Conservation (phyloP, 2,888 invertebrate genomes). For the Caenorhabditis sp. region DNA sequence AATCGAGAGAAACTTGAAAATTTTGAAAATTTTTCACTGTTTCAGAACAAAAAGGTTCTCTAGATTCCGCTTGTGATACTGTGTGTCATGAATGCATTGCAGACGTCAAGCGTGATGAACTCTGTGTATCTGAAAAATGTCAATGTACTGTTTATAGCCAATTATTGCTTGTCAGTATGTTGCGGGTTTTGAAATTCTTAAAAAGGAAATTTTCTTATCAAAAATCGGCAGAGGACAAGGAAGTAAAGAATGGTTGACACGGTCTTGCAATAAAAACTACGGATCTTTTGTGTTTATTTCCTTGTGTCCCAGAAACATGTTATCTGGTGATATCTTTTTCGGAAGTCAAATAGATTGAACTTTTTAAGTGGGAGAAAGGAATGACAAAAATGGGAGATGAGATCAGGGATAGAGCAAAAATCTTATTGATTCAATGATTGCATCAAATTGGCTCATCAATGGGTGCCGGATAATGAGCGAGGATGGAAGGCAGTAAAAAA, state of each 20-base stretch:
- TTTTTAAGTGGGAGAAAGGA: neutral
- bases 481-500: conserved; percentile 48
- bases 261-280: conserved; percentile 19
- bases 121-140: too few species aligned
- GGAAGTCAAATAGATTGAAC: too few species aligned
- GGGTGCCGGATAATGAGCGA: conserved; percentile 18
- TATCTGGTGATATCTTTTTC: conserved; percentile 7
- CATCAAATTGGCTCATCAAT: conserved; percentile 44
- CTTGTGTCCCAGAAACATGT: conserved; percentile 29
- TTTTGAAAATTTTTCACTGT: neutral
- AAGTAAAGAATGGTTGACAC: conserved; percentile 1
- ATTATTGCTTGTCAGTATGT: too few species aligned
- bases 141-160: too few species aligned
- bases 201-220: conserved; percentile 7
- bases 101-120: too few species aligned
- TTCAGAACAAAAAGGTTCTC: too few species aligned
- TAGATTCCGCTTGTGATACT: too few species aligned
- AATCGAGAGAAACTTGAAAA: neutral
- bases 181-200: neutral
- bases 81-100: too few species aligned
- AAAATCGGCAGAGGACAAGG: neutral
- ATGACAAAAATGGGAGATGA: neutral
- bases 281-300: conserved; percentile 9
- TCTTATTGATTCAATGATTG: conserved; percentile 43
- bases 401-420: conserved; percentile 27